A percentile compares a stretch with the other conserved stretches of the same genome.
These are phyloP conservation scores for Branchinecta lynchi DNA, from an alignment of 1,140 invertebrate genomes.

Conservation along the genomic window DNA sequence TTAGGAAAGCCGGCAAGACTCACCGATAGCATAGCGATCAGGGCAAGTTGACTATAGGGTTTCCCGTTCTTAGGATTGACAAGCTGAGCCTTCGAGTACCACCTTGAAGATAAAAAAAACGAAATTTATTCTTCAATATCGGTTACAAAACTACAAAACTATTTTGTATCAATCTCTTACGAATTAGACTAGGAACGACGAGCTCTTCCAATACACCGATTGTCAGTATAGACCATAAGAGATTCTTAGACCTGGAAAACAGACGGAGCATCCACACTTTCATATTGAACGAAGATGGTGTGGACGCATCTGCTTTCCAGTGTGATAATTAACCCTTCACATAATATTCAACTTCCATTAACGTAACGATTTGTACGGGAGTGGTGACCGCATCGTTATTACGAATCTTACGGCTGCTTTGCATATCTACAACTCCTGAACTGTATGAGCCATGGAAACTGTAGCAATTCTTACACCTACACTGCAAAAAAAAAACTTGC, in stretches of 20 bases:
- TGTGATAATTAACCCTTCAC: no score
- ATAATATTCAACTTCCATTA: no score
- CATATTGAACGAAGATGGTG: no score
- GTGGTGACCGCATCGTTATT: no score
- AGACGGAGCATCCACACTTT: no score
- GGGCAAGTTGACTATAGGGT: slow-evolving; percentile 86
- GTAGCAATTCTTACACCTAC: no score
- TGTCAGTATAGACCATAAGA: slow-evolving; percentile 12
- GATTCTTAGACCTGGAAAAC: neutral
- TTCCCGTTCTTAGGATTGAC: slow-evolving; percentile 86
- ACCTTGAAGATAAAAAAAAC: slow-evolving; percentile 37
- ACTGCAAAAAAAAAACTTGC: no score
- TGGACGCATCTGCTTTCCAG: no score
- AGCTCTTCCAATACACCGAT: slow-evolving; percentile 13
- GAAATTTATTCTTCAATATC: neutral
- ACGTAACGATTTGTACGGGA: no score
- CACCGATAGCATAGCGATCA: slow-evolving; percentile 75
- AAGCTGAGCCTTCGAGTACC: slow-evolving; percentile 82
- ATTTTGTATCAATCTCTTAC: neutral
- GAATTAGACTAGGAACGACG: slow-evolving; percentile 16
- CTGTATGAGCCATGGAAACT: no score
- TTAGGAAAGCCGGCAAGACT: slow-evolving; percentile 31
- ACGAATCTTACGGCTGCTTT: no score
- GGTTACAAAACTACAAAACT: slow-evolving; percentile 15
- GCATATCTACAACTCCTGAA: no score